Evolutionary conservation across 2,888 invertebrate species (phyloP).

Genomic region (Cheilosia soror): DNA sequence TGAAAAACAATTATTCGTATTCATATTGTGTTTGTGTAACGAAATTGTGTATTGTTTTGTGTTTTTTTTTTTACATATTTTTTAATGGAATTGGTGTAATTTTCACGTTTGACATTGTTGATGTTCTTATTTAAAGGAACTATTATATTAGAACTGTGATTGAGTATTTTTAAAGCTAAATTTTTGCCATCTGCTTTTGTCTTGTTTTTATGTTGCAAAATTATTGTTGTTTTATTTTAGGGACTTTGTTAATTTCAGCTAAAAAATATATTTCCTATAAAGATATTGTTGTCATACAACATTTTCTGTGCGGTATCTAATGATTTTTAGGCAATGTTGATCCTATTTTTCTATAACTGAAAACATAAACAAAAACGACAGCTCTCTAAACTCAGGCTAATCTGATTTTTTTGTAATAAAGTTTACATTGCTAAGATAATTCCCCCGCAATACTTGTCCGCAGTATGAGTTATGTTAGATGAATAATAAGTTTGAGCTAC

Average conservation of each 20-base stretch:
- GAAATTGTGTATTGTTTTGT: slow-evolving; percentile 44
- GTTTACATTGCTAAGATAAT: too few relatives aligned
- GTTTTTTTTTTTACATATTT: not conserved
- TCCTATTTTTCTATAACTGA: too few relatives aligned
- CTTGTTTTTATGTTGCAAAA: slow-evolving; percentile 26
- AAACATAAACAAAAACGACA: too few relatives aligned
- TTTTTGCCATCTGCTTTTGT: slow-evolving; percentile 50
- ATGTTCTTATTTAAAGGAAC: slow-evolving; percentile 18
- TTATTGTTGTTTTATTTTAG: slow-evolving; percentile 12
- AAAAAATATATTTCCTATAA: too few relatives aligned
- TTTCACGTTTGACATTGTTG: slow-evolving; percentile 60
- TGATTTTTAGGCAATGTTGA: too few relatives aligned
- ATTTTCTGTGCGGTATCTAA: too few relatives aligned
- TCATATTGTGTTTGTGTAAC: slow-evolving; percentile 46
- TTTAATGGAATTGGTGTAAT: slow-evolving; percentile 39
- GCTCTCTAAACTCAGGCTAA: too few relatives aligned
- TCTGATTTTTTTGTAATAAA: too few relatives aligned
- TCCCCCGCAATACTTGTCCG: too few relatives aligned
- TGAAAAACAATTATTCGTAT: slow-evolving; percentile 51
- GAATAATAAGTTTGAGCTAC: too few relatives aligned
- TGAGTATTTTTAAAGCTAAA: slow-evolving; percentile 24
- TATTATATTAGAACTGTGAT: slow-evolving; percentile 6
- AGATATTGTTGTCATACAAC: too few relatives aligned
- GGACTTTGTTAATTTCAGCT: slow-evolving; percentile 28
- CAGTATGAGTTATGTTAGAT: too few relatives aligned